A percentile compares a stretch with the other conserved stretches of the same genome.
Conservation (phyloP, 2,113 vertebrate genomes). For the Paedocypris sp. region DNA sequence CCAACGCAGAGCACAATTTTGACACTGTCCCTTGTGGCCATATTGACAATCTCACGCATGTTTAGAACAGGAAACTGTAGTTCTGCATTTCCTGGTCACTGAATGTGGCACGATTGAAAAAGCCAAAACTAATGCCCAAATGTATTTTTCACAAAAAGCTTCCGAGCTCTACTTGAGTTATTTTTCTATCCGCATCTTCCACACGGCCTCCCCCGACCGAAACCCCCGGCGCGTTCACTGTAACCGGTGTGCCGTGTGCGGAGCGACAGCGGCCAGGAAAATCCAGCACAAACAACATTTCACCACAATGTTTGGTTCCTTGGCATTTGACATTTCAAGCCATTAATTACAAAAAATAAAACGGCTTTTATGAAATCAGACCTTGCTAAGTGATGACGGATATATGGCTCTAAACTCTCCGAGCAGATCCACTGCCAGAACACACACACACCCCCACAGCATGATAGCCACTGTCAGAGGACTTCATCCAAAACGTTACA, state of each 20-base stretch:
- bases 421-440: background rate
- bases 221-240: background rate
- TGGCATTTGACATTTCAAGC: background rate
- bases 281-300: slow-evolving; percentile 4
- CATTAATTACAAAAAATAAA: background rate
- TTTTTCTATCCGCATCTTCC: background rate
- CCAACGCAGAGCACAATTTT: no score
- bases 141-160: no score
- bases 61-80: no score
- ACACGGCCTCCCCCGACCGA: background rate
- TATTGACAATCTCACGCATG: no score
- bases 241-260: background rate
- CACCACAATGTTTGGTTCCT: background rate
- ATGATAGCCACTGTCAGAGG: background rate
- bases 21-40: no score
- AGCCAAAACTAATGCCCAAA: no score
- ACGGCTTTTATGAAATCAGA: background rate
- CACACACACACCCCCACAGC: background rate
- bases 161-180: no score
- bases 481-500: background rate
- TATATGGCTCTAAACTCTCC: background rate
- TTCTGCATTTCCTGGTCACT: no score
- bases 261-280: background rate
- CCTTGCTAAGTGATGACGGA: background rate
- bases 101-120: no score